phyloP scores from a whole-genome alignment of 2,797 vertebrate genomes.

The Acanthis flammea region DNA sequence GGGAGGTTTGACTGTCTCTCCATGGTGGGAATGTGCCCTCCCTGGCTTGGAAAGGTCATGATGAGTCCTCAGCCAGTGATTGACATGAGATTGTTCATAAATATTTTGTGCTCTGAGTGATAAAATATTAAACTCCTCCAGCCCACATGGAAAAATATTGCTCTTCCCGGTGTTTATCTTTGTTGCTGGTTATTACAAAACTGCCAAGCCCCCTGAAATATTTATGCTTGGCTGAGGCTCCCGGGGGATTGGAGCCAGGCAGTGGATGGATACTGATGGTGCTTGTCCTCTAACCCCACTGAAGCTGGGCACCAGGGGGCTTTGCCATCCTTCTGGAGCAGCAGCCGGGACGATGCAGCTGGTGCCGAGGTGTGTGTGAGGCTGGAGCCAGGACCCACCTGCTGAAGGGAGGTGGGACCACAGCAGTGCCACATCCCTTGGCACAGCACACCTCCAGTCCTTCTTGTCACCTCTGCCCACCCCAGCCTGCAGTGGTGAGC shows the following conservation, averaged over 20 bases:
- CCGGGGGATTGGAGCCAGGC: not conserved
- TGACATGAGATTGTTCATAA: slow-evolving; percentile 63
- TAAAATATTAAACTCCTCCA: slow-evolving; percentile 73
- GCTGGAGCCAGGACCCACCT: not conserved
- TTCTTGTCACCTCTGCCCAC: not conserved
- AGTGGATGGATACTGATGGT: not conserved
- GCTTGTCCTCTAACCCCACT: not conserved
- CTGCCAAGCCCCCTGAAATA: slow-evolving; percentile 63
- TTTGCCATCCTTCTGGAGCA: not conserved
- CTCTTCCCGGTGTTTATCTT: slow-evolving; percentile 65
- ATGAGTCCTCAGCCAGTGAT: slow-evolving; percentile 47
- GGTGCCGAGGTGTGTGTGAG: accelerated
- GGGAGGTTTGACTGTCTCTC: not conserved
- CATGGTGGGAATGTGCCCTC: not conserved
- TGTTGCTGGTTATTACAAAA: slow-evolving; percentile 61
- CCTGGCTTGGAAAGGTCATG: slow-evolving; percentile 49
- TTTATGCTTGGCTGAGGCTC: slow-evolving; percentile 39
- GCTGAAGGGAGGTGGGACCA: accelerated
- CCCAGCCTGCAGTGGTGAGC: accelerated
- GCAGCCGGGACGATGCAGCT: not conserved
- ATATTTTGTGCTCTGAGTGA: slow-evolving; percentile 67
- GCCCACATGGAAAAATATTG: slow-evolving; percentile 64
- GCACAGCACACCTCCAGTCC: not conserved
- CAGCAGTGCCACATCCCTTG: not conserved
- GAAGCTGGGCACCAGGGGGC: not conserved